These are phyloP conservation scores for Melierax canorus DNA, from an alignment of 2,113 vertebrate species.

Conservation along the genomic window DNA sequence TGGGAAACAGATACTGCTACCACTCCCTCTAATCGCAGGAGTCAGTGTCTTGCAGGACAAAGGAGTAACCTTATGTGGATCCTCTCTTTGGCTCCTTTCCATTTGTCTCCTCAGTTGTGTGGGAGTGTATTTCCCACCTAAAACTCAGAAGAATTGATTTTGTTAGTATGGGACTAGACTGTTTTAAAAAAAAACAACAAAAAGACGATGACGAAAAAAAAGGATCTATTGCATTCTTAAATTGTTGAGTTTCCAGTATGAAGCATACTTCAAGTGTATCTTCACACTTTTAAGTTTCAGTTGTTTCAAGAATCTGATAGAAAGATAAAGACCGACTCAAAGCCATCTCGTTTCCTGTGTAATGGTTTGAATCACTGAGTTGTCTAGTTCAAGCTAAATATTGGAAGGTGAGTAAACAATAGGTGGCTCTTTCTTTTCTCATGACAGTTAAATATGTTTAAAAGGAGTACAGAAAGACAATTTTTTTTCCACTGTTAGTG, in stretches of 20 bases:
- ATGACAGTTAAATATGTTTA: neutral
- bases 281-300: neutral
- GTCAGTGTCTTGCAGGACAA: neutral
- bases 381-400: neutral
- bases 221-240: neutral
- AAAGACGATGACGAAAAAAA: neutral
- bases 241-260: neutral
- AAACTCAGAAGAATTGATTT: neutral
- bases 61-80: neutral
- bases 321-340: slow-evolving; percentile 26
- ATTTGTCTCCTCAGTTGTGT: neutral
- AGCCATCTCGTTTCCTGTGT: slow-evolving; percentile 34
- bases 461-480: neutral
- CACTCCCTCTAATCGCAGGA: neutral
- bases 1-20: neutral
- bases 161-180: neutral
- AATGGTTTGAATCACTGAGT: neutral
- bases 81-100: neutral
- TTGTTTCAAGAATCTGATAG: neutral
- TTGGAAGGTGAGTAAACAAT: neutral
- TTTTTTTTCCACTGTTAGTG: neutral
- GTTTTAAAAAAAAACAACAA: neutral
- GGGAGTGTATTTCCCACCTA: neutral
- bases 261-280: neutral
- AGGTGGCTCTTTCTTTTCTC: neutral